Evolutionary conservation across 2,888 invertebrate genomes (phyloP), one percentile per base, ranked within the genome.

Genomic region (Hypena proboscidalis): DNA sequence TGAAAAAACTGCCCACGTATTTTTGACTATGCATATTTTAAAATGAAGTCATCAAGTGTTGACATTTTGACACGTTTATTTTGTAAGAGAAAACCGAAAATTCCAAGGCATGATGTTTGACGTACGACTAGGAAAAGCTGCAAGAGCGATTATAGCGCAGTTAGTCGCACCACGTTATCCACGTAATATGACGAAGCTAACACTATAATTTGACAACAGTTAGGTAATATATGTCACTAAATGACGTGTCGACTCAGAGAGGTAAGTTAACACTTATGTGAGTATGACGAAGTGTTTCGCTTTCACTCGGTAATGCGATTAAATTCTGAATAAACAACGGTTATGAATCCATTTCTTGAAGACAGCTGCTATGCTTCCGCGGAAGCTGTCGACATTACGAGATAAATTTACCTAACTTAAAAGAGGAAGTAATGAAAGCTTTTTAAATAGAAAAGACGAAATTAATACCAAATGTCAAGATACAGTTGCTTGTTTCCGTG

Each of bases 71-170:
- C 14, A 26, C 26, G 32, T 17, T 33, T 26, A 27, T 27, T 40
- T 40, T 7, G 17, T 8, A 8, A 15, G n/a, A 23, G 4, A 36
- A 26, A 52, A 30, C 1, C 11, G 37, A 7, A 27, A 29, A 55
- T 43, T 45, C 38, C 35, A 13, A 39, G 30, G 8, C 30, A 15
- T 46, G 39, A 46, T 44, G 44, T 56, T n/a, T n/a, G n/a, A n/a
- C n/a, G n/a, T n/a, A n/a, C n/a, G n/a, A n/a, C n/a, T n/a, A n/a
- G n/a, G n/a, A n/a, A n/a, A n/a, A 31, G 32, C n/a, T n/a, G 27
- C 37, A 44, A 42, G 5, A 49, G 34, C 40, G 19, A 46, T 59
- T 56, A 56, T 52, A 64, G 43, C 40, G 46, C 15, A 44, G 43
- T 63, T 60, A 48, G 33, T 21, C 37, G 20, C 19, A 40, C 21